A percentile compares a stretch with the other conserved stretches of the same genome.
Evolutionary conservation across 2,888 invertebrate genomes (phyloP).

Genomic region (Oxycera nigricornis): DNA sequence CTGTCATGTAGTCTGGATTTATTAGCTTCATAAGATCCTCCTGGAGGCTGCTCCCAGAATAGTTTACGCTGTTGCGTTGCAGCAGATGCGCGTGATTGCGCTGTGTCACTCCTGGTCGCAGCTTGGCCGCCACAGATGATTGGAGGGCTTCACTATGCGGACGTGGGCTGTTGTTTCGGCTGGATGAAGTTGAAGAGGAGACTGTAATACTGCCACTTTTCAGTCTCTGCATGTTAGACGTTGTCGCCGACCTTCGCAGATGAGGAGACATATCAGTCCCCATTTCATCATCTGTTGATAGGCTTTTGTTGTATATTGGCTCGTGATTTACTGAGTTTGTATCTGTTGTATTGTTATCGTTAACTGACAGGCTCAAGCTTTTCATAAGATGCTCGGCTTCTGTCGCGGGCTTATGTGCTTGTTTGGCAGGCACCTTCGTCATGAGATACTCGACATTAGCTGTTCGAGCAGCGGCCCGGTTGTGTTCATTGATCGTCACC

Average conservation of each 20-base stretch:
- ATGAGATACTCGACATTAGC: slow-evolving; percentile 63
- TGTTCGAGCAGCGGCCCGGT: slow-evolving; percentile 61
- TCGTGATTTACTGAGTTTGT: slow-evolving; percentile 64
- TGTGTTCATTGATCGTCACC: slow-evolving; percentile 54
- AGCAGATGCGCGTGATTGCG: slow-evolving; percentile 63
- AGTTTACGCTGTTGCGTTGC: slow-evolving; percentile 52
- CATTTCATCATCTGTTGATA: slow-evolving; percentile 44
- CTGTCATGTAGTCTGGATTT: slow-evolving; percentile 73
- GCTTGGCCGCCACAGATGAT: slow-evolving; percentile 53
- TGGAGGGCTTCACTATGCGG: slow-evolving; percentile 65
- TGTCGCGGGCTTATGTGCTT: slow-evolving; percentile 41
- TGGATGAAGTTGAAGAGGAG: slow-evolving; percentile 63
- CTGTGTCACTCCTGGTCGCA: slow-evolving; percentile 64
- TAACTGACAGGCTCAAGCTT: slow-evolving; percentile 43
- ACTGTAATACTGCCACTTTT: slow-evolving; percentile 55
- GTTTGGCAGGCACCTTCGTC: slow-evolving; percentile 55
- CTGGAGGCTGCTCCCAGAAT: slow-evolving; percentile 66
- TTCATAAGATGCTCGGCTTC: slow-evolving; percentile 47
- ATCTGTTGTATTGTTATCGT: slow-evolving; percentile 56
- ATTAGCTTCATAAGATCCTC: slow-evolving; percentile 88
- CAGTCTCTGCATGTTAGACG: slow-evolving; percentile 52
- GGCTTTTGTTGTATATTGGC: slow-evolving; percentile 51
- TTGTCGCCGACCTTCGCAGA: slow-evolving; percentile 48
- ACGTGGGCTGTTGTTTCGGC: slow-evolving; percentile 69
- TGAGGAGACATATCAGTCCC: slow-evolving; percentile 44